These are phyloP conservation scores for Sarcophaga variegata DNA, from an alignment of 2,888 invertebrate species.

Conservation along the genomic window DNA sequence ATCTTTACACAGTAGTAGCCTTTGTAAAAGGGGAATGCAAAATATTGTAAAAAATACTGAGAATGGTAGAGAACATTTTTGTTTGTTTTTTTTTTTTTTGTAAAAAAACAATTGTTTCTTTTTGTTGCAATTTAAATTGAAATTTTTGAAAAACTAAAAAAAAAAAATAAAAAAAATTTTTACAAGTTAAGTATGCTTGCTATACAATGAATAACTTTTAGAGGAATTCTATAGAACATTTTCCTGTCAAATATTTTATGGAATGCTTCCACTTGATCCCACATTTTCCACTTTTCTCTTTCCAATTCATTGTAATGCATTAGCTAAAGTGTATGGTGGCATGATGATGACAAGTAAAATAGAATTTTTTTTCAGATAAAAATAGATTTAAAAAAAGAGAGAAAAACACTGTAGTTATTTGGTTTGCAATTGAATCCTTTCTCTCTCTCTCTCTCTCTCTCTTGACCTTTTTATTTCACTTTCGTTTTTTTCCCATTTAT, in stretches of 20 bases:
- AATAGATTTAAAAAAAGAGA: too few relatives aligned
- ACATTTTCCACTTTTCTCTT: background rate
- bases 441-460: constrained; percentile 5
- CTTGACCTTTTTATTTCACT: background rate
- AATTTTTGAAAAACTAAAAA: constrained; percentile 10
- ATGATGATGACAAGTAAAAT: background rate
- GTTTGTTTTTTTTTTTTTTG: too few relatives aligned
- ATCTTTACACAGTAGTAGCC: background rate
- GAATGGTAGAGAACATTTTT: background rate
- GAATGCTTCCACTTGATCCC: background rate
- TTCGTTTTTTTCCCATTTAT: background rate
- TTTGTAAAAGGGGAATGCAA: constrained; percentile 8
- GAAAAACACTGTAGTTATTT: background rate
- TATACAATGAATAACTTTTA: background rate
- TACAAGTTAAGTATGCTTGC: background rate
- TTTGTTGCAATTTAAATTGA: constrained; percentile 7
- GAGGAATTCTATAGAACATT: background rate
- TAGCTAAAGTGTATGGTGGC: constrained; percentile 5
- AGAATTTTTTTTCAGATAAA: background rate
- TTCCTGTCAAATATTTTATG: background rate
- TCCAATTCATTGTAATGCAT: background rate
- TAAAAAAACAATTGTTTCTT: background rate
- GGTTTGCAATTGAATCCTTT: constrained; percentile 25
- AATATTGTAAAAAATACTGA: constrained; percentile 12
- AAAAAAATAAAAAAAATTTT: background rate